Evolutionary conservation across 2,113 vertebrate species (phyloP).

Genomic region (Edolisoma coerulescens): DNA sequence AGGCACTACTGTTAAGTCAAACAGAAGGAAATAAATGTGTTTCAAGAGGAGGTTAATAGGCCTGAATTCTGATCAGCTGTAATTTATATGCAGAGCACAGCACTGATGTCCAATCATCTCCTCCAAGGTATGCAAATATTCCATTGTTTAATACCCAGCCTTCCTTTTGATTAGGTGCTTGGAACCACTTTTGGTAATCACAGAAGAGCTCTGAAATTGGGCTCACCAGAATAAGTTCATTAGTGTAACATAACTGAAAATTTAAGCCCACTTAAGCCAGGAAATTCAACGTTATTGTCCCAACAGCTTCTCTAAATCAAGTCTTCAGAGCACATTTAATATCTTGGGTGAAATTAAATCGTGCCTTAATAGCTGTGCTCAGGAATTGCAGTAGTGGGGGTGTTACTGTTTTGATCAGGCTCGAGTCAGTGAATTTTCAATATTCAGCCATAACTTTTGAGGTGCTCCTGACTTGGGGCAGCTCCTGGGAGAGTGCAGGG

Average conservation of each 20-base stretch:
- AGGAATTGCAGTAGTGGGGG: background rate
- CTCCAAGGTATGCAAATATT: conserved; percentile 24
- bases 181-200: conserved; percentile 21
- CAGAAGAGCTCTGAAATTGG: background rate
- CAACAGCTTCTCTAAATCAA: background rate
- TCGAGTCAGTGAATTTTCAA: background rate
- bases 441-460: background rate
- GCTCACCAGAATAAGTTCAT: conserved; percentile 1
- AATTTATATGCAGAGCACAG: conserved; percentile 1
- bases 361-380: background rate
- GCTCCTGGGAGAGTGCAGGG: background rate
- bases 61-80: background rate
- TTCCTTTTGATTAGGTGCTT: background rate
- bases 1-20: background rate
- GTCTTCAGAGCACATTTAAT: background rate
- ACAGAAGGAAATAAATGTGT: background rate
- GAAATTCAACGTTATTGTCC: conserved; percentile 2
- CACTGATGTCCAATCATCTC: background rate
- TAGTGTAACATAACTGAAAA: background rate
- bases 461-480: background rate
- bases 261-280: background rate
- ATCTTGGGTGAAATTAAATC: background rate
- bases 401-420: background rate
- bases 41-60: conserved; percentile 18
- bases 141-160: background rate